Evolutionary conservation across 2,113 vertebrate species (phyloP).

Genomic region (Ailuropoda melanoleuca): DNA sequence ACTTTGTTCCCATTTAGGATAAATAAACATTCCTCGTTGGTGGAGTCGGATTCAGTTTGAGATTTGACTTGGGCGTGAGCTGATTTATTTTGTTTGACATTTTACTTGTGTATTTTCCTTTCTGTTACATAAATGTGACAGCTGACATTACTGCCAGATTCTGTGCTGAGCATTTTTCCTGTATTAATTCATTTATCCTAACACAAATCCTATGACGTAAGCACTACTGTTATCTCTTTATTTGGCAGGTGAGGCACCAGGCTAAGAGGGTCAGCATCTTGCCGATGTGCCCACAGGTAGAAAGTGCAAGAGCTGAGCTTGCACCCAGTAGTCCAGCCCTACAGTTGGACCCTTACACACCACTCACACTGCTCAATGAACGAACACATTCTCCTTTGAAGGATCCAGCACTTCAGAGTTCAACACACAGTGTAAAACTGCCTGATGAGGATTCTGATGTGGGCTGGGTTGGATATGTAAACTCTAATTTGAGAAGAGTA

Average conservation of each 20-base stretch:
- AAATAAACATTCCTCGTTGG: not conserved
- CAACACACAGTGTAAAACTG: not conserved
- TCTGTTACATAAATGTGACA: not conserved
- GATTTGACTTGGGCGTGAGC: not conserved
- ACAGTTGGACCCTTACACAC: not conserved
- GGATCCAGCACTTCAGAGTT: not conserved
- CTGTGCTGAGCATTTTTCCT: not conserved
- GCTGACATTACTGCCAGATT: not conserved
- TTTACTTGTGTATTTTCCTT: not conserved
- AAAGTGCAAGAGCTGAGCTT: not conserved
- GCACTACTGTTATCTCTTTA: not conserved
- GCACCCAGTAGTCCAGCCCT: not conserved
- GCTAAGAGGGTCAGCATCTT: not conserved
- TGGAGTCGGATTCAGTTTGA: not conserved
- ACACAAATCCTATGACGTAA: not conserved
- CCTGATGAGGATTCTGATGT: accelerated
- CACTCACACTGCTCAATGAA: not conserved
- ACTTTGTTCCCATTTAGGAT: not conserved
- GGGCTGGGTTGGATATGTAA: not conserved
- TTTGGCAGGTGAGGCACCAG: not conserved
- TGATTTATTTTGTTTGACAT: not conserved
- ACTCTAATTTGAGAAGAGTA: not conserved
- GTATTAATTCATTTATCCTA: not conserved
- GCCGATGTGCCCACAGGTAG: not conserved
- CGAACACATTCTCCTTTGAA: no score